Percentiles rank a stretch among this genome's conserved stretches.
Conservation (phyloP, 2,797 vertebrate species). For the Gallinago nigripennis region DNA sequence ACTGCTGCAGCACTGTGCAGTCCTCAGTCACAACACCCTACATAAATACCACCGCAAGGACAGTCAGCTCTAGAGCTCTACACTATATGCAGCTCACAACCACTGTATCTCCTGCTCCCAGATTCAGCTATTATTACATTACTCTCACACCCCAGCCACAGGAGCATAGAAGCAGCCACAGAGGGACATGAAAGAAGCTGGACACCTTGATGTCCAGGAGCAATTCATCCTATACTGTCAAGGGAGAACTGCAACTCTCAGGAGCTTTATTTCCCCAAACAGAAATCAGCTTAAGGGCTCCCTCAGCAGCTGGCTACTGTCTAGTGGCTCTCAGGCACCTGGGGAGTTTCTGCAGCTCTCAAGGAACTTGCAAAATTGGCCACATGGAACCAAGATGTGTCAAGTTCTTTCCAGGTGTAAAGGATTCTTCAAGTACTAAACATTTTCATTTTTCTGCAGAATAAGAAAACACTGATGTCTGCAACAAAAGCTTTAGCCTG, state of each 20-base stretch:
- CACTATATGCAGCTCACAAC: not conserved
- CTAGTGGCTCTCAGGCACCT: not conserved
- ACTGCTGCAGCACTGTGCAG: not conserved
- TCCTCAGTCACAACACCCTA: not conserved
- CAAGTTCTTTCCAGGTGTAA: not conserved
- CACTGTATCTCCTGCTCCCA: not conserved
- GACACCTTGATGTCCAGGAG: not conserved
- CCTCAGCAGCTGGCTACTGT: not conserved
- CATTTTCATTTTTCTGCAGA: not conserved
- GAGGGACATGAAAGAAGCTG: not conserved
- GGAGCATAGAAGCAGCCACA: not conserved
- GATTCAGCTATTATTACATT: not conserved
- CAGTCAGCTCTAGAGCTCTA: not conserved
- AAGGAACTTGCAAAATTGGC: not conserved
- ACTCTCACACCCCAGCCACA: not conserved
- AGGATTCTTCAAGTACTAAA: not conserved
- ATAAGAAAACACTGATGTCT: not conserved
- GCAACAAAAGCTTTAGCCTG: not conserved
- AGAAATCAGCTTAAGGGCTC: not conserved
- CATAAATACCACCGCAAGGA: rapidly evolving
- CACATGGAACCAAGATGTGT: not conserved
- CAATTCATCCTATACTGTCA: not conserved
- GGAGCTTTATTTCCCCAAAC: not conserved
- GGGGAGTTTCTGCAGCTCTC: not conserved
- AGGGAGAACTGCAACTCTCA: not conserved